phyloP scores from a whole-genome alignment of 2,888 invertebrate genomes.

The Agrotis ipsilon region DNA sequence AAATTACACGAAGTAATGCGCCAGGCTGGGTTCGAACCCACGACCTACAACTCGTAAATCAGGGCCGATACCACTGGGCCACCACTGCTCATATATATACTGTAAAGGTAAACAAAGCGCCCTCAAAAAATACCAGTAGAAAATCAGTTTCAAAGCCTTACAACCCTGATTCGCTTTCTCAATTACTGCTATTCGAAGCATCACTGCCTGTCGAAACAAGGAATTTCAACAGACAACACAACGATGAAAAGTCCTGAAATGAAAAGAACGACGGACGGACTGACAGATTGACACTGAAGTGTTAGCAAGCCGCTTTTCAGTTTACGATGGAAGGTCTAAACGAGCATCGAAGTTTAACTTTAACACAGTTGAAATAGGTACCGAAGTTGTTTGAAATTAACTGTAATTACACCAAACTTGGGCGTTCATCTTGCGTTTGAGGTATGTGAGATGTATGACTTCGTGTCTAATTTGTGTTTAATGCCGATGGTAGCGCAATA shows the following conservation, averaged over 20 bases:
- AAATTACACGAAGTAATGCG: no score
- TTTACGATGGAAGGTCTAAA: constrained; percentile 30
- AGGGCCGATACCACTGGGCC: no score
- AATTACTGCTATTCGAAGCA: background rate
- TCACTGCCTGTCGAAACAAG: constrained; percentile 6
- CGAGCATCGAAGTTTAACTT: constrained; percentile 19
- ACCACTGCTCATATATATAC: no score
- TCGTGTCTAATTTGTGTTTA: constrained; percentile 1
- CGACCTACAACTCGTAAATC: no score
- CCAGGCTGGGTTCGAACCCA: no score
- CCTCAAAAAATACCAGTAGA: background rate
- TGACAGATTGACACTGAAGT: constrained; percentile 17
- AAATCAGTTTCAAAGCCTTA: background rate
- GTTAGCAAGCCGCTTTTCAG: constrained; percentile 23
- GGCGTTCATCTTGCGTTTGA: background rate
- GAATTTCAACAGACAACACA: constrained; percentile 6
- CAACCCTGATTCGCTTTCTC: background rate
- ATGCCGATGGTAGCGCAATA: no score
- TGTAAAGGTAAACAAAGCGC: background rate
- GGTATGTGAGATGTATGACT: background rate
- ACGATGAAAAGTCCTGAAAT: constrained; percentile 16
- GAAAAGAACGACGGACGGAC: constrained; percentile 22
- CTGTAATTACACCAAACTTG: constrained; percentile 3
- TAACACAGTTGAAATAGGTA: background rate
- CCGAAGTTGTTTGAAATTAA: background rate